A percentile compares a stretch with the other conserved stretches of the same genome.
Conservation (phyloP, 2,113 vertebrate genomes). For the Potamarius usumacintae region DNA sequence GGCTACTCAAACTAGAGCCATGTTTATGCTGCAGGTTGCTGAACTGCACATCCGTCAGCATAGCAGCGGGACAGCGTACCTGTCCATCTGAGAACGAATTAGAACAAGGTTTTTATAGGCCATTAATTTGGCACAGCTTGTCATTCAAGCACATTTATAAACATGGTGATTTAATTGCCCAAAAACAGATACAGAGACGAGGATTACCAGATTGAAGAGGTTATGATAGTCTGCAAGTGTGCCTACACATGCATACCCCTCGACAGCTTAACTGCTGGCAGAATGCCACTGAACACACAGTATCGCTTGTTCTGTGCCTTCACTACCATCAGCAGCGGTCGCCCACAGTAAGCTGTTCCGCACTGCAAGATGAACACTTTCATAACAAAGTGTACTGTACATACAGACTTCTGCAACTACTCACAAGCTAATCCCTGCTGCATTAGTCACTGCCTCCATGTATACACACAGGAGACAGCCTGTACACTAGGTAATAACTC, state of each 20-base stretch:
- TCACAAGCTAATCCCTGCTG: not conserved
- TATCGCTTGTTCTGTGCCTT: not conserved
- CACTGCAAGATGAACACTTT: conserved; percentile 6
- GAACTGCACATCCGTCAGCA: conserved; percentile 19
- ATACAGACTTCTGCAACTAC: conserved; percentile 24
- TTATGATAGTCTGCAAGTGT: not conserved
- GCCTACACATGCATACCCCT: not conserved
- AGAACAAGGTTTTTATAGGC: not conserved
- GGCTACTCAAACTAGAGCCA: not conserved
- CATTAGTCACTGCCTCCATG: conserved; percentile 9
- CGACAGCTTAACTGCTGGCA: not conserved
- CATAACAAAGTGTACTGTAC: conserved; percentile 15
- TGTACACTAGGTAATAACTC: not conserved
- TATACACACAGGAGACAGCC: not conserved
- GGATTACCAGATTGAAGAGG: not conserved
- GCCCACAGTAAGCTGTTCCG: conserved; percentile 4
- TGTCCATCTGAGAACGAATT: conserved; percentile 29
- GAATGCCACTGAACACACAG: not conserved
- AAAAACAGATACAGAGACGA: too few relatives aligned
- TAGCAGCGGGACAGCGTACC: not conserved
- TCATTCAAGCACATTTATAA: conserved; percentile 7
- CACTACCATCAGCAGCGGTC: not conserved
- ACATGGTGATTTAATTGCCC: not conserved
- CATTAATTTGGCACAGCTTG: conserved; percentile 25
- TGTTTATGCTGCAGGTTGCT: not conserved